Evolutionary conservation across 2,797 vertebrate species (phyloP).

Genomic region (Characodon lateralis): DNA sequence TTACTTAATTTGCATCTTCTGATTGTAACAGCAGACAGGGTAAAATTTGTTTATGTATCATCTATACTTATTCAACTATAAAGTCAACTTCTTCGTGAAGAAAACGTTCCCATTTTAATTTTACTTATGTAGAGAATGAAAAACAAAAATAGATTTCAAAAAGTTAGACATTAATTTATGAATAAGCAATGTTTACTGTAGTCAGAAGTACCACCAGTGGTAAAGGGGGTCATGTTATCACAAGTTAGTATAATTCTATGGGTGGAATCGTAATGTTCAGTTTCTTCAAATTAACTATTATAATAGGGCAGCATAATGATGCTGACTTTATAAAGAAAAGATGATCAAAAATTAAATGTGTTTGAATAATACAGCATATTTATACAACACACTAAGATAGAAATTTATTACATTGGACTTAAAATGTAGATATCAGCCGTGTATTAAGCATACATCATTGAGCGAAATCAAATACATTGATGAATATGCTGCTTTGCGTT

Average conservation of each 20-base stretch:
- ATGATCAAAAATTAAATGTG: neutral
- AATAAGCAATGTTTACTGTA: neutral
- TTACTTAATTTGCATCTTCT: too few relatives aligned
- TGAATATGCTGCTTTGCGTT: constrained; percentile 3
- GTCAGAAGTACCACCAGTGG: neutral
- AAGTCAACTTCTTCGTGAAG: neutral
- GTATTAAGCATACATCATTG: too few relatives aligned
- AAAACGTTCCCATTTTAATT: neutral
- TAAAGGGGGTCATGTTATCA: neutral
- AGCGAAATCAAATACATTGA: neutral
- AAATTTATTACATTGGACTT: neutral
- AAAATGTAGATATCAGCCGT: neutral
- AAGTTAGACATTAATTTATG: neutral
- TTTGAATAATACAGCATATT: neutral
- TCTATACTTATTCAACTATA: too few relatives aligned
- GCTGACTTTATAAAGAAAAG: neutral
- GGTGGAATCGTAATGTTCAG: neutral
- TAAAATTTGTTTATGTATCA: too few relatives aligned
- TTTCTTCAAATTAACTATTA: neutral
- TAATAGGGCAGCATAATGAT: neutral
- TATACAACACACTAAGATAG: neutral
- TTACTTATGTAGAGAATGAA: neutral
- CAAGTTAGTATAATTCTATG: neutral
- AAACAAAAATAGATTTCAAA: neutral
- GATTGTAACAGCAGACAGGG: too few relatives aligned